These are phyloP conservation scores for Pipra filicauda DNA, from an alignment of 2,113 vertebrate genomes.

Conservation along the genomic window DNA sequence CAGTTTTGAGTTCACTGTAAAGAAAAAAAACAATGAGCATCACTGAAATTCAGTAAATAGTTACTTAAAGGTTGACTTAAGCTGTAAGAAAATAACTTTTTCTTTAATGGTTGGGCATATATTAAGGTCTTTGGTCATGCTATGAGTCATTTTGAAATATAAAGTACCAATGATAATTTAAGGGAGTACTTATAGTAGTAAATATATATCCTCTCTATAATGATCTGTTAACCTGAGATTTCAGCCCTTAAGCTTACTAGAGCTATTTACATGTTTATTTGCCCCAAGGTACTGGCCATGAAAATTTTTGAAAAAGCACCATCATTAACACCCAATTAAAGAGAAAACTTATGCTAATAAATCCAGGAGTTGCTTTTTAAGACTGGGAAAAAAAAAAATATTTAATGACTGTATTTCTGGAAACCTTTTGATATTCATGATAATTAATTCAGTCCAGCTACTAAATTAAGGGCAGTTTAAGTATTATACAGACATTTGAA, in stretches of 20 bases:
- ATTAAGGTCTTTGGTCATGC: not conserved
- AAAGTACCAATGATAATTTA: not conserved
- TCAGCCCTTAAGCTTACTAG: constrained; percentile 32
- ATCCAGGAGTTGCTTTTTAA: constrained; percentile 48
- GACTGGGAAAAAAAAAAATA: constrained; percentile 42
- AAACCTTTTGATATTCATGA: constrained; percentile 79
- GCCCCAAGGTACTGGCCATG: constrained; percentile 5
- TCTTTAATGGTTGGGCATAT: not conserved
- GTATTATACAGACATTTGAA: constrained; percentile 51
- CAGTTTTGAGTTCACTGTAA: not conserved
- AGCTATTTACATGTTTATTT: constrained; percentile 66
- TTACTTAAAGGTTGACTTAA: not conserved
- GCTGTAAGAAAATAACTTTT: not conserved
- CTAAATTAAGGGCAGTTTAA: constrained; percentile 47
- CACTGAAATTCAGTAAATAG: not conserved
- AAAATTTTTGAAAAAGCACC: constrained; percentile 61
- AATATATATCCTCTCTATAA: constrained; percentile 24
- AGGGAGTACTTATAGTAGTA: not conserved
- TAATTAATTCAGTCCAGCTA: constrained; percentile 77
- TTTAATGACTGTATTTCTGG: constrained; percentile 68
- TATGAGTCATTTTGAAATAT: constrained; percentile 10
- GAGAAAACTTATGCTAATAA: constrained; percentile 60
- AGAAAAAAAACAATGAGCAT: not conserved
- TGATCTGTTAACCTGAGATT: constrained; percentile 34
- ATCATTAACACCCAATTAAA: constrained; percentile 75